Evolutionary conservation across 2,113 vertebrate species (phyloP).

Genomic region (Alosa alosa): DNA sequence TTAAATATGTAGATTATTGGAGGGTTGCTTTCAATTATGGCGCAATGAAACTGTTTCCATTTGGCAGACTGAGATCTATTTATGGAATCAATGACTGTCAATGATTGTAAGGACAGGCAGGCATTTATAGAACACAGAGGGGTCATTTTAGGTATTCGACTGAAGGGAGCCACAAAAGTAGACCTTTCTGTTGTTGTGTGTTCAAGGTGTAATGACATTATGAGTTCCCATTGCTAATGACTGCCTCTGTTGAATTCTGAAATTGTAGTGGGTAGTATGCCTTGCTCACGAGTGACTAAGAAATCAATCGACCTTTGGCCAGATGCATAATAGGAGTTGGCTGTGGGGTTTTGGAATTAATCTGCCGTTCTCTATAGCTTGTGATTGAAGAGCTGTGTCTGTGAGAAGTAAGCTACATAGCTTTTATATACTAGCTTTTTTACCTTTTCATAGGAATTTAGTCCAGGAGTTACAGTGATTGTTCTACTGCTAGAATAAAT

Average conservation of each 20-base stretch:
- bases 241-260: not conserved
- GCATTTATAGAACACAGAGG: not conserved
- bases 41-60: not conserved
- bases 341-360: not conserved
- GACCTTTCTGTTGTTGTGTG: not conserved
- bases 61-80: not conserved
- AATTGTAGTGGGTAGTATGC: not conserved
- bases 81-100: not conserved
- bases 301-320: not conserved
- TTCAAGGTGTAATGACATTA: not conserved
- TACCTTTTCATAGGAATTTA: not conserved
- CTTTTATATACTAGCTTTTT: not conserved
- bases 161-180: not conserved
- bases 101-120: not conserved
- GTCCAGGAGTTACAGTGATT: not conserved
- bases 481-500: not conserved
- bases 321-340: not conserved
- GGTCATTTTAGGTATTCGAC: not conserved
- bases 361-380: not conserved
- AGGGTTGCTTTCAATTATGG: not conserved
- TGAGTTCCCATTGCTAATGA: not conserved
- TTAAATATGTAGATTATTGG: not conserved
- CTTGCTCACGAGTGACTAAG: not conserved
- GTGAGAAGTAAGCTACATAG: not conserved
- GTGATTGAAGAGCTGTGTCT: not conserved